These are phyloP conservation scores for Masticophis lateralis DNA, from an alignment of 2,797 vertebrate species.

Conservation along the genomic window DNA sequence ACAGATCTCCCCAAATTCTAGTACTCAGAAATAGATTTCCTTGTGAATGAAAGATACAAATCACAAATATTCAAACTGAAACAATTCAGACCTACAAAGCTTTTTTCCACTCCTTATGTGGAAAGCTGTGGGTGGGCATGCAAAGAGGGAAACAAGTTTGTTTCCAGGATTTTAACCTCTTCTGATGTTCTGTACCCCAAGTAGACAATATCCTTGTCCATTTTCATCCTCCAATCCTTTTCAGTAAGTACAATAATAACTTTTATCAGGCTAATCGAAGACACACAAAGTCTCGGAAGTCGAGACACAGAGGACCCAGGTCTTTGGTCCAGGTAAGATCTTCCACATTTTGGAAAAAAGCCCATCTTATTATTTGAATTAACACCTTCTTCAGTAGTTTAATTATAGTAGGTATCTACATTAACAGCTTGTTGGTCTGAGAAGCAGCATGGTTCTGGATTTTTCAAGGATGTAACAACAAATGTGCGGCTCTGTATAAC, in stretches of 20 bases:
- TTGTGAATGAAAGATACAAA: background rate
- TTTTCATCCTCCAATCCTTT: background rate
- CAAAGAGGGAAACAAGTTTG: background rate
- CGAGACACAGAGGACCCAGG: constrained; percentile 21
- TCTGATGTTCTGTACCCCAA: background rate
- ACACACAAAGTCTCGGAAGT: constrained; percentile 4
- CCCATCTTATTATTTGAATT: background rate
- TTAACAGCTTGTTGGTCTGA: background rate
- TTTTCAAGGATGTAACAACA: background rate
- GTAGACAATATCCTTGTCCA: background rate
- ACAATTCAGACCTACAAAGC: background rate
- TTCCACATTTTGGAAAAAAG: background rate
- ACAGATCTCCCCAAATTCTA: background rate
- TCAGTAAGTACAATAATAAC: constrained; percentile 28
- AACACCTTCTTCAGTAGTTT: background rate
- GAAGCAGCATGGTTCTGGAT: background rate
- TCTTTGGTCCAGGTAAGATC: constrained; percentile 44
- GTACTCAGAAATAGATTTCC: background rate
- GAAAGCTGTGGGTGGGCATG: background rate
- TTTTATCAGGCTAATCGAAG: constrained; percentile 36
- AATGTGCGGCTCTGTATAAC: background rate
- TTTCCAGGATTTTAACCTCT: background rate
- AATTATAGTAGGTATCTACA: background rate
- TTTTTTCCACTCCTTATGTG: background rate
- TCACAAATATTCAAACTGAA: background rate